Percentiles rank a stretch among this genome's conserved stretches.
phyloP scores from a whole-genome alignment of 2,797 vertebrate species.

The Leptodactylus fallax region DNA sequence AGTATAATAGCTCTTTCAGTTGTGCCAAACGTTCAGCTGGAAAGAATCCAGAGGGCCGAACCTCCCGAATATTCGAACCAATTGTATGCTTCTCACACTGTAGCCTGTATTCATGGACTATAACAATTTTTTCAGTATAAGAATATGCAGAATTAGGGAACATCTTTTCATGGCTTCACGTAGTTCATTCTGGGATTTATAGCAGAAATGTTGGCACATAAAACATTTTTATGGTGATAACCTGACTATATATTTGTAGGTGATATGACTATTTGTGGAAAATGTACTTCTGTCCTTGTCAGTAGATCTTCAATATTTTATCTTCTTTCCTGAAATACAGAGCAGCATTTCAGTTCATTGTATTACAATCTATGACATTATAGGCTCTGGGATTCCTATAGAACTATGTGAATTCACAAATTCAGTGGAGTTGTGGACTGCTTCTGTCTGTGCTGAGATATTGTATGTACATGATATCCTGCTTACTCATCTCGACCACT shows the following conservation, averaged over 20 bases:
- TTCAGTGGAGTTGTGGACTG: background rate
- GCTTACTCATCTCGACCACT: slow-evolving; percentile 48
- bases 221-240: background rate
- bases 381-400: background rate
- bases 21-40: no score
- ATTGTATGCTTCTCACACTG: no score
- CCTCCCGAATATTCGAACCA: no score
- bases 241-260: background rate
- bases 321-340: no score
- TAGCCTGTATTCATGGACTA: no score
- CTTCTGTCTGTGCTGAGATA: slow-evolving; percentile 18
- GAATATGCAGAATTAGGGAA: no score
- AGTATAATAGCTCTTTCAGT: no score
- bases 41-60: no score
- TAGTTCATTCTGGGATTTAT: background rate
- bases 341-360: background rate
- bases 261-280: no score
- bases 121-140: no score
- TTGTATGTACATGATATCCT: slow-evolving; percentile 20
- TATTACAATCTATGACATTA: background rate
- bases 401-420: background rate
- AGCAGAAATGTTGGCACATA: background rate
- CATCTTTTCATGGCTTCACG: background rate
- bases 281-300: no score
- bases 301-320: no score